Percentiles rank a stretch among this genome's conserved stretches.
These are phyloP conservation scores for Suricata suricatta DNA, from an alignment of 2,113 vertebrate species.

Conservation along the genomic window DNA sequence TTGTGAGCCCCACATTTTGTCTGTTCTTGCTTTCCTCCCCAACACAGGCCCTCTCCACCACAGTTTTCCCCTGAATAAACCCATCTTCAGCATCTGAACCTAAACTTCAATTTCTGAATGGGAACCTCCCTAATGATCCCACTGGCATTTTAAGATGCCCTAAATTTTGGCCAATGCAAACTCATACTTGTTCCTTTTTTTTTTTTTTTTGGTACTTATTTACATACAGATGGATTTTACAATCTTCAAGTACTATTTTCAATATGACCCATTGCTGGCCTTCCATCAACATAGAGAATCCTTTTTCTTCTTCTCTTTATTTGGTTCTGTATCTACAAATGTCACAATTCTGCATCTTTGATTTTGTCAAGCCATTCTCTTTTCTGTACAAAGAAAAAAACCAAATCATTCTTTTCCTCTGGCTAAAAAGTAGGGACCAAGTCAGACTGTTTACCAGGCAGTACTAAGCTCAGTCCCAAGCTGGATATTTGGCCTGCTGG, in stretches of 20 bases:
- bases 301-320: neutral
- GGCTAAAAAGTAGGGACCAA: neutral
- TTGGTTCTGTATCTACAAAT: neutral
- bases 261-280: neutral
- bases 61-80: neutral
- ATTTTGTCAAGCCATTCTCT: neutral
- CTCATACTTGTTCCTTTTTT: neutral
- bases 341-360: neutral
- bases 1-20: neutral
- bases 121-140: neutral
- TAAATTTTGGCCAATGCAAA: neutral
- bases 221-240: neutral
- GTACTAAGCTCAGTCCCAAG: neutral
- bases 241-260: neutral
- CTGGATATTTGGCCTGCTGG: no score
- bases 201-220: neutral
- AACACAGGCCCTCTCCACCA: neutral
- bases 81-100: neutral
- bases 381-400: neutral
- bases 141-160: neutral
- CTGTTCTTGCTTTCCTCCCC: neutral
- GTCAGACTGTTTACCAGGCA: fast-evolving
- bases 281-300: neutral
- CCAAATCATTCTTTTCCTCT: neutral
- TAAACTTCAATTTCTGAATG: neutral